Base-by-base conservation (phyloP, 2,888 invertebrate species). In the Cataglyphis rosenhaueri region DNA sequence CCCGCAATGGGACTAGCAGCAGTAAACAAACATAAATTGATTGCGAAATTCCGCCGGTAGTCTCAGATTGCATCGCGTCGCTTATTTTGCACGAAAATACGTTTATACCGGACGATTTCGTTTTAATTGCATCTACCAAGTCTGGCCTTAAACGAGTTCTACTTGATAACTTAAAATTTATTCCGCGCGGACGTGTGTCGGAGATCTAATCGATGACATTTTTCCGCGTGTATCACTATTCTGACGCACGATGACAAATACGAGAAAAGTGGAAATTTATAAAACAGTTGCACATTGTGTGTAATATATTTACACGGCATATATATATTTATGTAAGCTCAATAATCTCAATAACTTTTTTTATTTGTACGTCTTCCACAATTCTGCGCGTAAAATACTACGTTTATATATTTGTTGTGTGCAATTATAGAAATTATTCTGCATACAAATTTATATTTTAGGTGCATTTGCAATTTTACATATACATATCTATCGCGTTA, bases 21-120 rank as follows among this genome's bases (percentile, higher is more conserved):
- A 21, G 52, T 66, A 76, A 76, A 76, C 38, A 66, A 76, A 76
- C 55, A 66, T 68, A 38, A 76, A 76, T 66, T 66, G 55, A 57
- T 66, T 66, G 76, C 41, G 15, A 68, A 76, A 29, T 68, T 38
- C 0, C 29, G 62, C 18, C 18, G 35, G 12, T 4, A 38, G 55
- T 52, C 25, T 25, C 65, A 35, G 25, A 25, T 38, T 52, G 18
- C 18, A 52, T 38, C 8, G 57, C 41, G 29, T 61, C 66, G 12
- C 29, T 10, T 35, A 68, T 68, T 57, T 68, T 55, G 55, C n/a
- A 38, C n/a, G 18, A 15, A 38, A 76, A 57, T 15, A n/a, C n/a
- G 41, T 64, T 75, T 44, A 74, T 25, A 52, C 6, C 35, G 3
- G 9, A 25, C 38, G 41, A 29, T 41, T 29, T 68, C 66, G 12